These are phyloP conservation scores for Catostylus mosaicus DNA, from an alignment of 30 jellyfish, hydroid and myxozoan species.

Conservation along the genomic window DNA sequence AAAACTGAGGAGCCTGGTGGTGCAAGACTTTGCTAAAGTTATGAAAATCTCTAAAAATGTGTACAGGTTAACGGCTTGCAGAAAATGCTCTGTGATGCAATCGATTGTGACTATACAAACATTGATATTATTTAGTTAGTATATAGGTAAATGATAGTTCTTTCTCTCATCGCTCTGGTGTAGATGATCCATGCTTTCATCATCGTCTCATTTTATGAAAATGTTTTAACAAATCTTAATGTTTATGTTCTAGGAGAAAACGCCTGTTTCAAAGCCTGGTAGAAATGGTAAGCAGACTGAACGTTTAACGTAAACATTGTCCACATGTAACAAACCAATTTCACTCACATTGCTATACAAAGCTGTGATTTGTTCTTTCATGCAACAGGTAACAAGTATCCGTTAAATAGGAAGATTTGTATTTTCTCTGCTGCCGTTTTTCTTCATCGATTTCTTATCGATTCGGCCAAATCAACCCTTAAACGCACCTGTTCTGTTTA, in stretches of 20 bases:
- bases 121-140: background rate
- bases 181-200: background rate
- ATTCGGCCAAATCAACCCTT: background rate
- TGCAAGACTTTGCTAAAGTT: too few relatives aligned
- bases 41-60: too few relatives aligned
- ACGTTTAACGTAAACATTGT: too few relatives aligned
- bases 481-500: too few relatives aligned
- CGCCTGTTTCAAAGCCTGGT: slow-evolving; percentile 84
- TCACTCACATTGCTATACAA: too few relatives aligned
- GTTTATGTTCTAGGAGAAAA: slow-evolving; percentile 58
- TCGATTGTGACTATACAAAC: background rate
- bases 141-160: background rate
- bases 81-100: background rate
- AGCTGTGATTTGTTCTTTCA: background rate
- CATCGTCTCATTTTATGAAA: background rate
- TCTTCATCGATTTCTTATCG: background rate
- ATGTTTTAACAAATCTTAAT: background rate
- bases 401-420: background rate
- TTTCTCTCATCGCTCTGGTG: too few relatives aligned
- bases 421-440: background rate
- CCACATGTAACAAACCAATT: too few relatives aligned
- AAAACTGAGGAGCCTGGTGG: too few relatives aligned
- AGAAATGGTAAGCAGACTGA: slow-evolving; percentile 60
- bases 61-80: background rate
- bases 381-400: background rate